Base-by-base conservation (phyloP, 2,888 invertebrate species). In the Ptilodon capucinus region DNA sequence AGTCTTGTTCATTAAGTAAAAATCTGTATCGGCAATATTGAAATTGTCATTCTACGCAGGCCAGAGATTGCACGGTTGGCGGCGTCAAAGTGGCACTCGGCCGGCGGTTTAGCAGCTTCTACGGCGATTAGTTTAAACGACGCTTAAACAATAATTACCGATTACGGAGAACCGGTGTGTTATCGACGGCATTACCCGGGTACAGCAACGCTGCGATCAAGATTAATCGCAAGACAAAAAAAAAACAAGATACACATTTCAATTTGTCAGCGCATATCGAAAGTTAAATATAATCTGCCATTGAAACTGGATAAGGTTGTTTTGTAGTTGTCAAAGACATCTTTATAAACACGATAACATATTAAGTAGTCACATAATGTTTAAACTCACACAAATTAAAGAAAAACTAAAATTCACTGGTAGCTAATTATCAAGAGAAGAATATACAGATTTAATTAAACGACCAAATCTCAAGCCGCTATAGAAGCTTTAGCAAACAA, bases 81-180 rank as follows among this genome's bases (percentile, higher is more conserved):
- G 76, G 80, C 81, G 76, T 74, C 79, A 68, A 72, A 68, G 65
- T 72, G 72, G 71, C 69, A 70, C 57, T 66, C 64, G 59, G 51
- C 51, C 46, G 61, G 59, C 62, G 63, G 58, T 67, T 64, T 64
- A 72, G 67, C 68, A 71, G 76, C 76, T 71, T 71, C 77, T 68
- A 63, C 61, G 66, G 69, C 74, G 81, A 86, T 88, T 88, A 86
- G 79, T 79, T 84, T 83, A 84, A 86, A 81, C 79, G 81, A 74
- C 79, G 78, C 79, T 83, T 81, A 76, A 84, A 86, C 86, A 86
- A 86, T 86, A 88, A 88, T 87, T 86, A 83, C 74, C 76, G 81
- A 81, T 82, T 77, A 80, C 77, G 69, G 65, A 71, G 76, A 80
- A 79, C 77, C 68, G 75, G 74, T 71, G 69, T 71, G 58, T 73